These are phyloP conservation scores for Dreissena rostriformis DNA, from an alignment of 1,140 invertebrate species.

Conservation along the genomic window DNA sequence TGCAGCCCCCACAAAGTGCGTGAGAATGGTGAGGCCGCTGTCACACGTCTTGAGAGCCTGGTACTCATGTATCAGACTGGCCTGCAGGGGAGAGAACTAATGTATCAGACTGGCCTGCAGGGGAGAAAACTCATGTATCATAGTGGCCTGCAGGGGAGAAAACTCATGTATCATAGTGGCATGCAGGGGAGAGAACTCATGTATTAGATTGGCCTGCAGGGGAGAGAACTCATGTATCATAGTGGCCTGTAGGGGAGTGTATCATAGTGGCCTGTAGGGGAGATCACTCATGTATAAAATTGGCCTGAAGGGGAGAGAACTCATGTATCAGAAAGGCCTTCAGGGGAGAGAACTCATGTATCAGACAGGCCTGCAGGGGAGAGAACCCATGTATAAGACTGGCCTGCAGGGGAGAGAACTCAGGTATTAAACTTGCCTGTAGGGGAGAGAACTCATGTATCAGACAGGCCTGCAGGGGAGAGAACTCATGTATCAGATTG, in stretches of 20 bases:
- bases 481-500: no score
- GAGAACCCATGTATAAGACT: constrained; percentile 65
- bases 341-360: no score
- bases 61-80: constrained; percentile 65
- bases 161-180: constrained; percentile 64
- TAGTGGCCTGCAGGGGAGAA: constrained; percentile 63
- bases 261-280: no score
- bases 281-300: no score
- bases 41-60: constrained; percentile 59
- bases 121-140: constrained; percentile 65
- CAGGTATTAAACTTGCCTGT: constrained; percentile 65
- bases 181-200: constrained; percentile 66
- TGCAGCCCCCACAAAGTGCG: constrained; percentile 78
- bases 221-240: no score
- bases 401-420: constrained; percentile 66
- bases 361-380: constrained; percentile 64
- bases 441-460: no score
- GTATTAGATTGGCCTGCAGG: no score
- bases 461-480: no score
- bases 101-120: constrained; percentile 67
- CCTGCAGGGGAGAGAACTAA: constrained; percentile 66
- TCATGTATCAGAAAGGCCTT: no score
- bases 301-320: no score
- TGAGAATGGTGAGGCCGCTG: constrained; percentile 67
- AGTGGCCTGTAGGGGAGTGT: no score